phyloP scores from a whole-genome alignment of 2,113 vertebrate genomes.

The Corythoichthys haematopterus region DNA sequence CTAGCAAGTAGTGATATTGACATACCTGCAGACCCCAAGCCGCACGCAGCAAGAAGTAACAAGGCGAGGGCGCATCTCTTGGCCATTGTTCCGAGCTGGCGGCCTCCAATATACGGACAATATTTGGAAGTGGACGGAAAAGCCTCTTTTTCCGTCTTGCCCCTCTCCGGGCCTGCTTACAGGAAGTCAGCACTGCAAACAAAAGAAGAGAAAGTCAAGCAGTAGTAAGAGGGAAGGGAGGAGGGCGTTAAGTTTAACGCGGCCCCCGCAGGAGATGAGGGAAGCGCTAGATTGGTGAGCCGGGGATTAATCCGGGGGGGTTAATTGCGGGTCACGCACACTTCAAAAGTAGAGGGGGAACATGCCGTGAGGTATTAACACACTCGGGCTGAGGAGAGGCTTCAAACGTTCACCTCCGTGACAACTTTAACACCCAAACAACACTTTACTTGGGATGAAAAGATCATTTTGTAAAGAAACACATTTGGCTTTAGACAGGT shows the following conservation, averaged over 20 bases:
- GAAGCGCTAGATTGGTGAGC: conserved; percentile 26
- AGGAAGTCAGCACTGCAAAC: conserved; percentile 41
- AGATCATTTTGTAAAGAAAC: neutral
- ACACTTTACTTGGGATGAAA: conserved; percentile 17
- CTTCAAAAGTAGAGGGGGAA: conserved; percentile 37
- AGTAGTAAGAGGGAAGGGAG: conserved; percentile 23
- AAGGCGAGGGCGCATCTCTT: conserved; percentile 21
- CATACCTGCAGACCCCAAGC: conserved; percentile 67
- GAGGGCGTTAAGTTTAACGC: conserved; percentile 20
- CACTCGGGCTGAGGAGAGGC: conserved; percentile 37
- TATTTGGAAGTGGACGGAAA: conserved; percentile 9
- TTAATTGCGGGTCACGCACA: conserved; percentile 44
- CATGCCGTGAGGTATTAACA: conserved; percentile 45
- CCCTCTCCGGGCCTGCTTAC: conserved; percentile 15
- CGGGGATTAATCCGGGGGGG: conserved; percentile 42
- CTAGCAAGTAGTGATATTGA: neutral
- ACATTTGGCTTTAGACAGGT: neutral
- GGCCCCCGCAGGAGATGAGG: conserved; percentile 21
- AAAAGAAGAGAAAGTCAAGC: conserved; percentile 44
- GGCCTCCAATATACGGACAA: conserved; percentile 25
- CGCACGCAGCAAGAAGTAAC: conserved; percentile 55
- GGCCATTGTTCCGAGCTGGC: conserved; percentile 45
- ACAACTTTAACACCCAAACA: conserved; percentile 37
- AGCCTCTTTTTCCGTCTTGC: conserved; percentile 20
- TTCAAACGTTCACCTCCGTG: conserved; percentile 7